Evolutionary conservation across 2,888 invertebrate genomes (phyloP).

Genomic region (Trachelus stipa): DNA sequence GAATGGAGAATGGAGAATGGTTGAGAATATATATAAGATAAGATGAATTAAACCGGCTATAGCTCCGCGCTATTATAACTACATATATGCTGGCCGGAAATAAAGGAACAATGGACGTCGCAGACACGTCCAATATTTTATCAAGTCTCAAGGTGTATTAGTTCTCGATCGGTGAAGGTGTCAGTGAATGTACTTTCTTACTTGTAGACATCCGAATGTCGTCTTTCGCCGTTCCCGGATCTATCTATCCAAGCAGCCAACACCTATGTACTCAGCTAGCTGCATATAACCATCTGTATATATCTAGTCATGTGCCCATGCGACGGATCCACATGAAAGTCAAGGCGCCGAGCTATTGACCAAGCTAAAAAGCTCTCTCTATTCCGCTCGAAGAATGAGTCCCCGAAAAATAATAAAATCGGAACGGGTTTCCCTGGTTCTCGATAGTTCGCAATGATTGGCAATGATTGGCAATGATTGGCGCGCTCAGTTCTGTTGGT

Average conservation of each 20-base stretch:
- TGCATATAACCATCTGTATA: slow-evolving; percentile 5
- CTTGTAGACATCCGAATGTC: slow-evolving; percentile 7
- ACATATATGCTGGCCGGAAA: too few species aligned
- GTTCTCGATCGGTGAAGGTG: slow-evolving; percentile 15
- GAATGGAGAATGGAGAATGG: too few species aligned
- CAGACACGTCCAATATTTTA: slow-evolving; percentile 48
- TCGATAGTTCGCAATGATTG: too few species aligned
- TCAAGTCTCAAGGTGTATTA: slow-evolving; percentile 21
- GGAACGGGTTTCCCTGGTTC: too few species aligned
- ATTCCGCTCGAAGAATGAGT: slow-evolving; percentile 26
- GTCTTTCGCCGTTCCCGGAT: slow-evolving; percentile 13
- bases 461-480: background rate
- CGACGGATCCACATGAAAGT: too few species aligned
- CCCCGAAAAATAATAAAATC: slow-evolving; percentile 35
- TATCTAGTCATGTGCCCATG: too few species aligned
- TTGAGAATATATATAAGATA: too few species aligned
- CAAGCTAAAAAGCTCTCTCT: background rate
- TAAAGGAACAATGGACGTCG: slow-evolving; percentile 38
- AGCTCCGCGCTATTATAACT: too few species aligned
- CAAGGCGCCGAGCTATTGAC: too few species aligned
- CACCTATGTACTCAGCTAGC: slow-evolving; percentile 20
- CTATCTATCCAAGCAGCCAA: slow-evolving; percentile 3
- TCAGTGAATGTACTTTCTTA: slow-evolving; percentile 15
- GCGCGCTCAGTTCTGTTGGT: slow-evolving; percentile 21
- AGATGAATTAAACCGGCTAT: too few species aligned